phyloP scores from a whole-genome alignment of 2,797 vertebrate genomes.

The Lerista edwardsae region DNA sequence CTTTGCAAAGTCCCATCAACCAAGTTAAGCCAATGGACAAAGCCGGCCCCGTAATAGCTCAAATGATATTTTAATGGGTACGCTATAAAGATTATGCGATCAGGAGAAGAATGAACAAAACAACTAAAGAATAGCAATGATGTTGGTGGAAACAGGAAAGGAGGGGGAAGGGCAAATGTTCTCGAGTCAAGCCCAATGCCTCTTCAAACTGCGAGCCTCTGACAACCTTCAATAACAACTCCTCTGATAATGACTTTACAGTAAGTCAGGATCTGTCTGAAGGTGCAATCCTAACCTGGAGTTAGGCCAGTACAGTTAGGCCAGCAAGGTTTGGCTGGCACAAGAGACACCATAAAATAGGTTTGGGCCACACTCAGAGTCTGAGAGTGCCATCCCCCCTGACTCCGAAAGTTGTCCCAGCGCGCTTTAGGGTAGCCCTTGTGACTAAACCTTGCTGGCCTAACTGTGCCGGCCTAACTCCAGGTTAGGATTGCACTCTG shows the following conservation, averaged over 20 bases:
- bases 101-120: not conserved
- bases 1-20: not conserved
- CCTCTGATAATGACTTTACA: not conserved
- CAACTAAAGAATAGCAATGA: not conserved
- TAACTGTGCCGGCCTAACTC: too few relatives aligned
- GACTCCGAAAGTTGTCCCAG: too few relatives aligned
- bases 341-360: too few relatives aligned
- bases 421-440: too few relatives aligned
- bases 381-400: too few relatives aligned
- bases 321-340: too few relatives aligned
- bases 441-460: too few relatives aligned
- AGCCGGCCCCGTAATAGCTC: not conserved
- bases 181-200: not conserved
- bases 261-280: too few relatives aligned
- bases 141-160: not conserved
- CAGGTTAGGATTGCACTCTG: too few relatives aligned
- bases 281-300: too few relatives aligned
- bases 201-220: not conserved
- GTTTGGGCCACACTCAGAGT: too few relatives aligned
- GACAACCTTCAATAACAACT: not conserved
- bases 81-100: not conserved
- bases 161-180: not conserved
- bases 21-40: not conserved
- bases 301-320: too few relatives aligned
- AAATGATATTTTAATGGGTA: not conserved